phyloP scores from a whole-genome alignment of 2,113 vertebrate species.

The Felis catus region F.catus_Fca126_mat1.0 CM031419.1:96399001-96399500 shows the following conservation, averaged over 20 bases:
- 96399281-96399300: not conserved
- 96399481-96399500: not conserved
- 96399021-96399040: too few species aligned
- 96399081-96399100: too few species aligned
- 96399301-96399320: not conserved
- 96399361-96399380: not conserved
- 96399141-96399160: not conserved
- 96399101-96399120: too few species aligned
- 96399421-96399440: not conserved
- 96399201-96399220: not conserved
- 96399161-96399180: conserved; percentile 22
- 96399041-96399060: too few species aligned
- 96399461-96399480: not conserved
- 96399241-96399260: not conserved
- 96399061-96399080: too few species aligned
- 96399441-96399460: not conserved
- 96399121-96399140: not conserved
- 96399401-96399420: not conserved
- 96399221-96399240: not conserved
- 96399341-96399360: not conserved
- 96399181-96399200: not conserved
- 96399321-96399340: not conserved
- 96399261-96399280: conserved; percentile 30
- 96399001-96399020: too few species aligned
- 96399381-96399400: fast-evolving